Evolutionary conservation across 2,113 vertebrate species (phyloP), one percentile per base, ranked within the genome.

Genomic region (Syngnathus scovelli): DNA sequence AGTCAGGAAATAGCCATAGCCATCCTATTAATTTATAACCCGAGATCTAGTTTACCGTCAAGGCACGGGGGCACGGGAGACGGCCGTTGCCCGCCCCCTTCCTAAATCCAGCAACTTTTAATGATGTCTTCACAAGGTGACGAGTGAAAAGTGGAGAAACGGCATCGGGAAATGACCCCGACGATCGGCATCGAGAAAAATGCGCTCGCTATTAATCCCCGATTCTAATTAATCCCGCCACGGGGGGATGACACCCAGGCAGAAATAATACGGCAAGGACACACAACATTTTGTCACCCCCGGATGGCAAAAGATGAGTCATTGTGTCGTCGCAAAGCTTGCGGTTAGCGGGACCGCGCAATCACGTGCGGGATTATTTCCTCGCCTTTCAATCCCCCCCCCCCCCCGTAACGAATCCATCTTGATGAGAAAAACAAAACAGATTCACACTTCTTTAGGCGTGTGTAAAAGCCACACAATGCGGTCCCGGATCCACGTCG

Each of bases 1-100:
- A 78, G 84, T 73, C 82, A 84, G 87, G 83, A 86, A 86, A 81
- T 83, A 84, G 78, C 82, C 68, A 23, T 49, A 71, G 78, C 76
- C 78, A 54, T 68, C 81, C 85, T 81, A 83, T 86, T 85, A 65
- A 86, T 85, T 83, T 86, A 82, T 72, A 66, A 72, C 74, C 76
- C 3, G 66, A 71, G 75, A 63, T 72, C 12, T 51, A 27, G 65
- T 71, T 67, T 13, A 64, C 75, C 64, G 67, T 48, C 2, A 21
- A 44, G 67, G 69, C 74, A 78, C 77, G 2, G 56, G 67, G 67
- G 69, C 74, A 77, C 77, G 2, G 56, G 67, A 79, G 83, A 56
- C 51, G 18, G 0, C 64, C 4, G 75, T 8, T 55, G 44, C 71
- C 61, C 48, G 55, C 65, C 16, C 1, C 11, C 41, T 11, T 9